phyloP scores from a whole-genome alignment of 1,140 invertebrate species.

The Cydia pomonella region DNA sequence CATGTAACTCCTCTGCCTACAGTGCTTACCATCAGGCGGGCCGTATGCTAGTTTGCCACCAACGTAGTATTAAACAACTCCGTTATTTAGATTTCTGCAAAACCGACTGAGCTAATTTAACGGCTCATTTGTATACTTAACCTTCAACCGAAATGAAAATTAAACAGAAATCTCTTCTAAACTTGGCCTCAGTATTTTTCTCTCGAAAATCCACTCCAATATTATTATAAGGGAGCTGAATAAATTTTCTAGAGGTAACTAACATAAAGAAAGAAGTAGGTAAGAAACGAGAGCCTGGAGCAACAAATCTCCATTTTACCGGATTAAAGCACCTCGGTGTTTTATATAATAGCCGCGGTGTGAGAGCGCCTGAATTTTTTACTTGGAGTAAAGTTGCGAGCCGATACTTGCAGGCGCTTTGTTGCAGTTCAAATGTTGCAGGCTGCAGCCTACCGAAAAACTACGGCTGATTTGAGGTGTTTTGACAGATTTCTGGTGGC shows the following conservation, averaged over 20 bases:
- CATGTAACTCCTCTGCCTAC: no score
- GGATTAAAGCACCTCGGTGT: constrained; percentile 70
- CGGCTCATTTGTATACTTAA: constrained; percentile 30
- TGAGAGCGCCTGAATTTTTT: constrained; percentile 61
- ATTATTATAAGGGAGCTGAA: constrained; percentile 49
- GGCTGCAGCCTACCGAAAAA: background rate
- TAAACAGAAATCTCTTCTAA: constrained; percentile 25
- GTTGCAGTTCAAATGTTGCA: constrained; percentile 3
- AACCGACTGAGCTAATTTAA: background rate
- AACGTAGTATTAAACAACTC: background rate
- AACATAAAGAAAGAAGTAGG: constrained; percentile 66
- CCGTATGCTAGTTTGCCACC: no score
- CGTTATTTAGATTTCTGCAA: background rate
- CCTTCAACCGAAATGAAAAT: constrained; percentile 29
- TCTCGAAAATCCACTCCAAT: constrained; percentile 41
- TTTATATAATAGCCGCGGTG: constrained; percentile 60
- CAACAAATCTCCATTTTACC: constrained; percentile 71
- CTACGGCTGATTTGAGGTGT: background rate
- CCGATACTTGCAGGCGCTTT: constrained; percentile 4
- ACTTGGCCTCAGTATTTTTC: constrained; percentile 31
- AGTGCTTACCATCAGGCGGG: no score
- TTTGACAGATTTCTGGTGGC: background rate
- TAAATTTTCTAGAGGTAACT: constrained; percentile 61
- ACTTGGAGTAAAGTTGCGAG: constrained; percentile 36
- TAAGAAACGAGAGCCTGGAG: constrained; percentile 54